Evolutionary conservation across 2,888 invertebrate species (phyloP), one percentile per base, ranked within the genome.

Genomic region (Zonitis immaculata): DNA sequence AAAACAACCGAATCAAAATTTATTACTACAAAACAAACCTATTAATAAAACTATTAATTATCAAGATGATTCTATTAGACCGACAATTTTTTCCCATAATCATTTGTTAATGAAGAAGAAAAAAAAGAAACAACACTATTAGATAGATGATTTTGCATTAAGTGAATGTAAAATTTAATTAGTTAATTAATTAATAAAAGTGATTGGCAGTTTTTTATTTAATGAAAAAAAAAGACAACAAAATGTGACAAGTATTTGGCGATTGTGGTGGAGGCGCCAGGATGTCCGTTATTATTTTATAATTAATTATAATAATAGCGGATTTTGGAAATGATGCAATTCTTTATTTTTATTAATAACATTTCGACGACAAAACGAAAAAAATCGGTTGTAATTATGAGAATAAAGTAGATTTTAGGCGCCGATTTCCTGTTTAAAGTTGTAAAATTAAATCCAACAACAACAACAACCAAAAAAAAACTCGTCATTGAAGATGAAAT

Each of bases 321-420:
- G 28, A 44, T 16, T 44, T 44, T 26, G 11, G 7, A 11, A 12
- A 8, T 44, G 28, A 44, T 48, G 55, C 44, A 56, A 49, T 26
- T 25, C 42, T 26, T 51, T 46, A 48, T 3, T n/a, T 32, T 32
- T 32, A 32, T 35, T 18, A 35, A 8, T 35, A 1, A 9, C 3
- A n/a, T n/a, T n/a, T n/a, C n/a, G n/a, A n/a, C n/a, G n/a, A n/a
- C n/a, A n/a, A n/a, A n/a, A n/a, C n/a, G n/a, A 8, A 35, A 51
- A 62, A 62, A 62, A 58, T 62, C 54, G 62, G 62, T 62, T 60
- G 59, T n/a, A n/a, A n/a, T n/a, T 57, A 44, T 58, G 56, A 53
- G 49, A 55, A 49, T 1, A 16, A 35, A 9, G 60, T 62, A 57
- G 58, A n/a, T 62, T 62, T 63, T 63, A 62, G 60, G 61, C 62